Base-by-base conservation (phyloP, 2,113 vertebrate genomes). In the Syngnathoides biaculeatus region DNA sequence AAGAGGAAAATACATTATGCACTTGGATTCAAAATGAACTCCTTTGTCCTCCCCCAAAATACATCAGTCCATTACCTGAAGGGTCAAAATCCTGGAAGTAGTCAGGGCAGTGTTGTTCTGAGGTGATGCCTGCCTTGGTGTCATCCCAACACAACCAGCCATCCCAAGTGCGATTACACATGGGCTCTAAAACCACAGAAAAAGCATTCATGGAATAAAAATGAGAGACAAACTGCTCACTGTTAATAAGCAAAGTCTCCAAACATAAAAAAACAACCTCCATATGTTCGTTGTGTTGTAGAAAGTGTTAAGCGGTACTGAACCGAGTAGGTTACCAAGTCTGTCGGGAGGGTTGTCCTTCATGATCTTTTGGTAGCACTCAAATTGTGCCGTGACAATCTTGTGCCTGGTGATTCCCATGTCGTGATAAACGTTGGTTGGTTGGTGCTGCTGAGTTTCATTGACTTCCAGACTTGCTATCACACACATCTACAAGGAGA, bases 71-170 rank as follows among this genome's bases (percentile, higher is more conserved):
- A 5, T 84, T 79, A 98, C 97, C 97, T 86, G 94, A 94, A 3
- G 95, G 94, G 79, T 99, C 97, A 74, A 99, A 99, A 83, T 99
- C 96, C 67, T 94, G 93, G 67, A 96, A 99, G 81, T 99, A 98
- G 81, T 99, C 95, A 0, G 97, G 97, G 64, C 97, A 99, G 42
- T 89, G 93, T 81, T 99, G 97, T 69, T 95, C 92, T 0, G 94
- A 92, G 6, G 87, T 87, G 0, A 93, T 79, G 15, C 97, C 96
- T 0, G 94, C 90, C 0, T 88, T 83, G 0, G 93, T 93, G 62
- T 97, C 95, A 0, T 93, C 95, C 97, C 97, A 99, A 72, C 97
- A 99, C 65, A 99, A 73, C 97, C 97, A 99, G 0, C 97, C 97
- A 11, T 99, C 97, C 97, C 97, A 99, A 0, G 97, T 99, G 52